Evolutionary conservation across 2,888 invertebrate species (phyloP).

Genomic region (Agrotis ipsilon): DNA sequence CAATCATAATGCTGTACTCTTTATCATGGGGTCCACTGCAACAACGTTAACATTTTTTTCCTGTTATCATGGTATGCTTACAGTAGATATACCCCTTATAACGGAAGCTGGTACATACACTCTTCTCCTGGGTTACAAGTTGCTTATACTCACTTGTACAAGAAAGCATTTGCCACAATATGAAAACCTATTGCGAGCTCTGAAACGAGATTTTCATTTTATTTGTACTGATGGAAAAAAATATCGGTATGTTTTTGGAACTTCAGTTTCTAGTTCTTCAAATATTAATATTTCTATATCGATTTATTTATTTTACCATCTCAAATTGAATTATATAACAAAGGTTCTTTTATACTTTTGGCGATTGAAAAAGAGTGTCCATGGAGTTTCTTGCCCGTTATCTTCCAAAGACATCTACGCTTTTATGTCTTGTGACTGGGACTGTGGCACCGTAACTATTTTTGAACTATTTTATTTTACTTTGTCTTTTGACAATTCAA

Average conservation of each 20-base stretch:
- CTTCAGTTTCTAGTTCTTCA: background rate
- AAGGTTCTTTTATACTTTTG: too few species aligned
- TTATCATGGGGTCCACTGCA: constrained; percentile 16
- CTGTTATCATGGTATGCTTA: constrained; percentile 65
- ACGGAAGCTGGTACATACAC: constrained; percentile 77
- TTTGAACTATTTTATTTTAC: too few species aligned
- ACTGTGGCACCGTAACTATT: too few species aligned
- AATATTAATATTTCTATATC: background rate
- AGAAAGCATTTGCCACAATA: constrained; percentile 70
- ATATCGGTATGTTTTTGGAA: constrained; percentile 33
- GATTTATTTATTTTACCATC: too few species aligned
- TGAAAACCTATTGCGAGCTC: constrained; percentile 67
- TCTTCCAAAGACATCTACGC: too few species aligned
- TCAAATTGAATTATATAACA: too few species aligned
- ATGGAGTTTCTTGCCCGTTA: too few species aligned
- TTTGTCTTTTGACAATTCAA: too few species aligned
- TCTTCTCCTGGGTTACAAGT: constrained; percentile 72
- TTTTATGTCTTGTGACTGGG: too few species aligned
- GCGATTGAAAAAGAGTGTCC: too few species aligned
- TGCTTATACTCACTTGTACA: constrained; percentile 72
- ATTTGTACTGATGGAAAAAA: constrained; percentile 67
- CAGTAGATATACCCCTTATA: constrained; percentile 67
- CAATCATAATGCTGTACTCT: constrained; percentile 59
- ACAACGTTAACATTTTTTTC: constrained; percentile 32
- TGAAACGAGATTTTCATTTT: constrained; percentile 76